phyloP scores from a whole-genome alignment of 2,888 invertebrate species.

The Noctua janthina region DNA sequence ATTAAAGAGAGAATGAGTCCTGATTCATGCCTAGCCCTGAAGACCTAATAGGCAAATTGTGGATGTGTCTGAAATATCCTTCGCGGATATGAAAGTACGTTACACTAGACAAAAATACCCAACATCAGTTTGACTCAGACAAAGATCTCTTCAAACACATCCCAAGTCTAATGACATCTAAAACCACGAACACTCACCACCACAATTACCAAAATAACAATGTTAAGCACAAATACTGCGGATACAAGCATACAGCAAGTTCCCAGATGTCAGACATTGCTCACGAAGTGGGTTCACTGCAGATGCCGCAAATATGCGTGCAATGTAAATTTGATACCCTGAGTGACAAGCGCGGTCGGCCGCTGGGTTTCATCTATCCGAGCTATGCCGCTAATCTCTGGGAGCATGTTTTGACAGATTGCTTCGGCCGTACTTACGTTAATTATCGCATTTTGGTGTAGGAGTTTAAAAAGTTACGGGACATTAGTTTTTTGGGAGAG shows the following conservation, averaged over 20 bases:
- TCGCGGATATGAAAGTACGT: background rate
- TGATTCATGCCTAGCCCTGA: background rate
- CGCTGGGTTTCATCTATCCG: constrained; percentile 76
- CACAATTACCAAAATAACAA: constrained; percentile 60
- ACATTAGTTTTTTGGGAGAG: constrained; percentile 27
- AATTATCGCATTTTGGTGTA: constrained; percentile 48
- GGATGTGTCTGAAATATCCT: background rate
- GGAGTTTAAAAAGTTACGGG: constrained; percentile 39
- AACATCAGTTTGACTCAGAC: too few relatives aligned
- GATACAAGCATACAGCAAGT: constrained; percentile 45
- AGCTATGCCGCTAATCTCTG: constrained; percentile 78
- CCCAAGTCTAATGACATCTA: constrained; percentile 10
- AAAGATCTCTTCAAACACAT: background rate
- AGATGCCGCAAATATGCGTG: constrained; percentile 84
- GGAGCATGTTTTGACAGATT: constrained; percentile 74
- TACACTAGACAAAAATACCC: background rate
- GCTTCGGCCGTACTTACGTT: constrained; percentile 51
- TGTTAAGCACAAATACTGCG: constrained; percentile 51
- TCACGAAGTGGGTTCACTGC: constrained; percentile 74
- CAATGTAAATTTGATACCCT: constrained; percentile 87
- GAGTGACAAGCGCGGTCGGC: constrained; percentile 80
- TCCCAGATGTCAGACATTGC: constrained; percentile 72
- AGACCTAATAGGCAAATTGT: background rate
- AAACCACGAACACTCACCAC: constrained; percentile 27
- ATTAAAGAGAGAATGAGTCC: background rate